Evolutionary conservation across 2,113 vertebrate genomes (phyloP), one percentile per base, ranked within the genome.

Genomic region (Nycticebus coucang): DNA sequence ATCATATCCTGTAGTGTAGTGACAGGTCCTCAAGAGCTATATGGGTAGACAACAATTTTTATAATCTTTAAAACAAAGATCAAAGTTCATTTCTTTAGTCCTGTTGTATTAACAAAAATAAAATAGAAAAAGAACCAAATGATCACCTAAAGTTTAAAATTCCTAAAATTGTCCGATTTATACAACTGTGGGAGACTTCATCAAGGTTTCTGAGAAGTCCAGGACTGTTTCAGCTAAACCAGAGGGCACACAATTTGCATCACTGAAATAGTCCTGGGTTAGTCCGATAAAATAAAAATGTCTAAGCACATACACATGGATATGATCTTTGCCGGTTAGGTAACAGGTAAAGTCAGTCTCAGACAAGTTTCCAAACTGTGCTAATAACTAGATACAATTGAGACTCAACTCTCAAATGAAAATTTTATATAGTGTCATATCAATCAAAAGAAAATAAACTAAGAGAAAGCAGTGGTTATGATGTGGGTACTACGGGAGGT

Each of bases 311-410:
- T 98, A 97, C 96, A 97, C 96, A 97, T 94, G 98, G 98, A 98
- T 99, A 99, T 99, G 99, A 99, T 99, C 98, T 98, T 96, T 97
- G 97, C 98, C 97, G 80, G 98, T 98, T 98, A 98, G 98, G 97
- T 98, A 97, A 98, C 96, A 98, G 96, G 97, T 97, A 98, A 97
- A 96, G 97, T 98, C 97, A 98, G 98, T 98, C 97, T 98, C 96
- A 95, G 97, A 98, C 97, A 98, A 98, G 98, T 98, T 98, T 98
- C 98, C 98, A 98, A 98, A 98, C 98, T 98, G 98, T 98, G 98
- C 98, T 98, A 98, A 91, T 97, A 98, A 98, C 98, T 98, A 98
- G 98, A 98, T 99, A 98, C 98, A 98, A 98, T 97, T 98, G 98
- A 98, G 98, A 98, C 45, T 50, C 45, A 98, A 98, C 98, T 98